Percentiles rank a stretch among this genome's conserved stretches.
Conservation (phyloP, 1,140 invertebrate species). For the Bombus superbus region DNA sequence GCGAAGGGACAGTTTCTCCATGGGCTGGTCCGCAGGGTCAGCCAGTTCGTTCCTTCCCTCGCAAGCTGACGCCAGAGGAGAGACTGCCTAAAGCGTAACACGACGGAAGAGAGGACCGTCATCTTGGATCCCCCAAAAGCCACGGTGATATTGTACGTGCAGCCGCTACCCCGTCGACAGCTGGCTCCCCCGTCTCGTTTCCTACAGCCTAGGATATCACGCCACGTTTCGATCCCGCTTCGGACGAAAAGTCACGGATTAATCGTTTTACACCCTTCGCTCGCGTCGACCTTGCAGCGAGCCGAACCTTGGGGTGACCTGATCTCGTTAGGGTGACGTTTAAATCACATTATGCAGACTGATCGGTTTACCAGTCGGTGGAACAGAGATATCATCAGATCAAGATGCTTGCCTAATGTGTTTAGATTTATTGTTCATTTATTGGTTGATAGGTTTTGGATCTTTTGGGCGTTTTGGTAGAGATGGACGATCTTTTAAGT, state of each 20-base stretch:
- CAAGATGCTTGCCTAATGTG: not conserved
- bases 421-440: not conserved
- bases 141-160: slow-evolving; percentile 68
- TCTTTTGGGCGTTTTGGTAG: not conserved
- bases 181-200: slow-evolving; percentile 56
- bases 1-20: slow-evolving; percentile 49
- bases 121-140: slow-evolving; percentile 70
- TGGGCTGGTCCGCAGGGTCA: slow-evolving; percentile 47
- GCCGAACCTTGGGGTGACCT: slow-evolving; percentile 4
- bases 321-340: slow-evolving; percentile 64
- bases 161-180: slow-evolving; percentile 68
- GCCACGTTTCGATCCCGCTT: not conserved
- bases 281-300: not conserved
- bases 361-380: slow-evolving; percentile 38
- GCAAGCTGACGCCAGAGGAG: slow-evolving; percentile 65
- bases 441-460: too few relatives aligned
- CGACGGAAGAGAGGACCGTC: slow-evolving; percentile 61
- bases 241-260: slow-evolving; percentile 67
- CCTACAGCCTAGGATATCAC: slow-evolving; percentile 12
- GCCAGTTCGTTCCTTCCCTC: slow-evolving; percentile 52
- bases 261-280: slow-evolving; percentile 57
- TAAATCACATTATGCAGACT: slow-evolving; percentile 57
- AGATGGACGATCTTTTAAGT: not conserved
- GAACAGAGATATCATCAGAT: not conserved
- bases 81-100: slow-evolving; percentile 44